These are phyloP conservation scores for Bombus superbus DNA, from an alignment of 1,140 invertebrate species.

Conservation along the genomic window DNA sequence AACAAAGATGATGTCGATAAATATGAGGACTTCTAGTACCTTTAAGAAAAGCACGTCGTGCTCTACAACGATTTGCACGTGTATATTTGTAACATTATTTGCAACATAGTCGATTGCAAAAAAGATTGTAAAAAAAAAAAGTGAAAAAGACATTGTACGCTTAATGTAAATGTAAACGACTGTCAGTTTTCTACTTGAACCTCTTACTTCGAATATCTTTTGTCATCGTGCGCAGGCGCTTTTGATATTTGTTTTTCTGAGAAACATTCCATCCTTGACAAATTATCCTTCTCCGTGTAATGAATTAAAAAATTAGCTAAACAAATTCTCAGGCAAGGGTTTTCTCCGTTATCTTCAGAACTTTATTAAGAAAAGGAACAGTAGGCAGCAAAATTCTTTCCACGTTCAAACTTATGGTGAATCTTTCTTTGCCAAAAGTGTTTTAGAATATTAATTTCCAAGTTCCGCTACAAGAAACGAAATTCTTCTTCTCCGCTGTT, in stretches of 20 bases:
- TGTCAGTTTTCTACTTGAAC: neutral
- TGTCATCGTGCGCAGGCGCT: neutral
- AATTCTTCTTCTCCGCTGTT: neutral
- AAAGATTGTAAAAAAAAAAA: neutral
- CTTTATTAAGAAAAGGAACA: neutral
- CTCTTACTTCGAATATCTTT: neutral
- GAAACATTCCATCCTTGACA: neutral
- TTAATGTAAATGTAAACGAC: neutral
- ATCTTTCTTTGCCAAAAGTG: neutral
- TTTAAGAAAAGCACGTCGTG: neutral
- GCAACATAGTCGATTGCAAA: neutral
- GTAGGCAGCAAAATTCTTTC: neutral
- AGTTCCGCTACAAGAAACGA: neutral
- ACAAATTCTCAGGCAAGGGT: neutral
- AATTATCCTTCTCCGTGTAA: neutral
- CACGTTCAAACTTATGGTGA: neutral
- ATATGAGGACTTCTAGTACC: neutral
- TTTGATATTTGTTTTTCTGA: too few species aligned
- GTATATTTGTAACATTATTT: conserved; percentile 34
- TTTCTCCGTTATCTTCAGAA: neutral
- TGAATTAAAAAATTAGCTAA: neutral
- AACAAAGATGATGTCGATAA: neutral
- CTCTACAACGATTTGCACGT: conserved; percentile 5
- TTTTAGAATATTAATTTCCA: neutral
- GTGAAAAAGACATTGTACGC: neutral